These are phyloP conservation scores for Lepisosteus osseus DNA, from an alignment of 2,113 vertebrate genomes.

Conservation along the genomic window DNA sequence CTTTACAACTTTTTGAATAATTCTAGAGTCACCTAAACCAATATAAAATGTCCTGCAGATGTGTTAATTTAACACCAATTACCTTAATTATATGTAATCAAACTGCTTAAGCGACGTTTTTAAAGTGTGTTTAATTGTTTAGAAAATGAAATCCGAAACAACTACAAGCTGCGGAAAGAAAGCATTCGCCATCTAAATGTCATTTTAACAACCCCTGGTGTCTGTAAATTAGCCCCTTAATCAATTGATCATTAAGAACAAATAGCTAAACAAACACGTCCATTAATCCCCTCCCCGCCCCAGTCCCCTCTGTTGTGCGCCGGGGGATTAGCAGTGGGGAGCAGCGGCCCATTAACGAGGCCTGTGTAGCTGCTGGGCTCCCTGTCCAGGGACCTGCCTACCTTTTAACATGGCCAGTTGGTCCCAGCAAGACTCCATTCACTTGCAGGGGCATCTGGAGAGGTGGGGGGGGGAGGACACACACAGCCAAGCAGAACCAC, in stretches of 20 bases:
- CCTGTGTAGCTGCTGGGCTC: conserved; percentile 48
- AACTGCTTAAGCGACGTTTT: no score
- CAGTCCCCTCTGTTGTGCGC: conserved; percentile 54
- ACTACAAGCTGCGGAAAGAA: conserved; percentile 34
- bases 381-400: conserved; percentile 68
- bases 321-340: conserved; percentile 48
- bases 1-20: no score
- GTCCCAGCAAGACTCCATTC: conserved; percentile 85
- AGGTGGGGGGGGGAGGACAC: not conserved
- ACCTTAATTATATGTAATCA: no score
- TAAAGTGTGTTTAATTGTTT: no score
- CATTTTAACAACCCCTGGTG: conserved; percentile 74
- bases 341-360: conserved; percentile 38
- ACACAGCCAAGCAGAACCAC: conserved; percentile 31
- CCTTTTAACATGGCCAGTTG: conserved; percentile 86
- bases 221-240: conserved; percentile 73
- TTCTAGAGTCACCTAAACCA: no score
- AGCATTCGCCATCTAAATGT: conserved; percentile 74
- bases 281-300: conserved; percentile 61
- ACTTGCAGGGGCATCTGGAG: conserved; percentile 49
- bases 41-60: no score
- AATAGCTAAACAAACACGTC: conserved; percentile 78
- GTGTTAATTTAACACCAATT: no score
- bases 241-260: conserved; percentile 77
- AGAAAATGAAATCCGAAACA: not conserved